Evolutionary conservation across 2,888 invertebrate genomes (phyloP).

Genomic region (Megastigmus dorsalis): DNA sequence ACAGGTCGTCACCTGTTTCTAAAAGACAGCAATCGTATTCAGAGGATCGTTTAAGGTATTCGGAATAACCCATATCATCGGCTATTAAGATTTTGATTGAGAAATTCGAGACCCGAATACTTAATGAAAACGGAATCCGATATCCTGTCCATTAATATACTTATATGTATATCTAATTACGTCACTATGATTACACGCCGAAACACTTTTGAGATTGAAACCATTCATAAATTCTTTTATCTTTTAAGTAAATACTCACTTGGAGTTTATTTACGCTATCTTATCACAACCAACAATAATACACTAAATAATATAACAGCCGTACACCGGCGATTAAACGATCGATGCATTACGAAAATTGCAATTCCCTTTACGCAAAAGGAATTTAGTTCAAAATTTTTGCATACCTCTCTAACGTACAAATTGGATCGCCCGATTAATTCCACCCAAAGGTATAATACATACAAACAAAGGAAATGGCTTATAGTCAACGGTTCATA

Average conservation of each 20-base stretch:
- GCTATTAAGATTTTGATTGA: slow-evolving; percentile 27
- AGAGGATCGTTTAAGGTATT: slow-evolving; percentile 6
- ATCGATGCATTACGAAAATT: no score
- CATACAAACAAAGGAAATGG: no score
- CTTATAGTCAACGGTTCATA: no score
- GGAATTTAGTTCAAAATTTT: no score
- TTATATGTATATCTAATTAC: background rate
- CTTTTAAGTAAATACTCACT: no score
- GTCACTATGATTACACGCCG: background rate
- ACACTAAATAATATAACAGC: no score
- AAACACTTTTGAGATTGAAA: background rate
- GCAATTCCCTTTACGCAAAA: background rate
- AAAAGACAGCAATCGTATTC: background rate
- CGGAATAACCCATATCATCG: slow-evolving; percentile 12
- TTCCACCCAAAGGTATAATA: no score
- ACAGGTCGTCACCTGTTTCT: slow-evolving; percentile 15
- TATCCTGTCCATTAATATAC: background rate
- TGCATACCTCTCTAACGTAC: no score
- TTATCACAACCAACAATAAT: background rate
- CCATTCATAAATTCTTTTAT: background rate
- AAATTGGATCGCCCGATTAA: no score
- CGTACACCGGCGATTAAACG: no score
- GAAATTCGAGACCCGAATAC: background rate
- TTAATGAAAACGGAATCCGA: slow-evolving; percentile 11
- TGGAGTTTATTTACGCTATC: background rate